These are phyloP conservation scores for Eremobia ochroleuca DNA, from an alignment of 2,888 invertebrate species.

Conservation along the genomic window DNA sequence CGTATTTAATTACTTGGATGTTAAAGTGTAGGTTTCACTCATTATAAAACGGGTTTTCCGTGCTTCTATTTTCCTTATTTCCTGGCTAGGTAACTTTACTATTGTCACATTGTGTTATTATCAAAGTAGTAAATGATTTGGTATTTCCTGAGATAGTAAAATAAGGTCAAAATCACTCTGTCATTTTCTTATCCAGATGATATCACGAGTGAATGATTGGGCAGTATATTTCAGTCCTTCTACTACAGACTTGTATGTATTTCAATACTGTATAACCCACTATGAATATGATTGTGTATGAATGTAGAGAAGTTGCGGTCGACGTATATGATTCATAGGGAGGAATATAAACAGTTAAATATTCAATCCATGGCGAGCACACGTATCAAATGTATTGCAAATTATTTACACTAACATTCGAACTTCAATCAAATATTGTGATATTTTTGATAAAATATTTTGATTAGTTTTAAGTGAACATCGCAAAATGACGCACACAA, in stretches of 20 bases:
- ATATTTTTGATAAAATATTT: slow-evolving; percentile 26
- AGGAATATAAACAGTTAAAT: slow-evolving; percentile 67
- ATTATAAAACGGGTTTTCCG: slow-evolving; percentile 4
- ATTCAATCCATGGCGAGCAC: slow-evolving; percentile 55
- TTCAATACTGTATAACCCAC: slow-evolving; percentile 21
- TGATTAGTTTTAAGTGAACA: slow-evolving; percentile 26
- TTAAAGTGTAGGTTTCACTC: slow-evolving; percentile 15
- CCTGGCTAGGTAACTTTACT: neutral
- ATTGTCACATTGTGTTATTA: neutral
- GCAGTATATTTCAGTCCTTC: slow-evolving; percentile 28
- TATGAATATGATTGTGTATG: slow-evolving; percentile 36
- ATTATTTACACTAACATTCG: slow-evolving; percentile 32
- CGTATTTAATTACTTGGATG: slow-evolving; percentile 14
- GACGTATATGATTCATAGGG: slow-evolving; percentile 71
- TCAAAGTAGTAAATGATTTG: neutral
- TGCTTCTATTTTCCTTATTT: slow-evolving; percentile 35
- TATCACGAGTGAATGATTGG: slow-evolving; percentile 26
- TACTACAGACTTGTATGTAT: slow-evolving; percentile 1
- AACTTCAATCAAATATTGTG: slow-evolving; percentile 30
- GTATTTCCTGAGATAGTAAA: neutral
- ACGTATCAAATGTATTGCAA: slow-evolving; percentile 50
- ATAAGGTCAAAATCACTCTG: slow-evolving; percentile 19
- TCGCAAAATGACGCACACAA: slow-evolving; percentile 78
- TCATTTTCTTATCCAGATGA: slow-evolving; percentile 29
- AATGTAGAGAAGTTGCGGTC: slow-evolving; percentile 65